phyloP scores from a whole-genome alignment of 2,888 invertebrate genomes.

The Lymantria dispar region DNA sequence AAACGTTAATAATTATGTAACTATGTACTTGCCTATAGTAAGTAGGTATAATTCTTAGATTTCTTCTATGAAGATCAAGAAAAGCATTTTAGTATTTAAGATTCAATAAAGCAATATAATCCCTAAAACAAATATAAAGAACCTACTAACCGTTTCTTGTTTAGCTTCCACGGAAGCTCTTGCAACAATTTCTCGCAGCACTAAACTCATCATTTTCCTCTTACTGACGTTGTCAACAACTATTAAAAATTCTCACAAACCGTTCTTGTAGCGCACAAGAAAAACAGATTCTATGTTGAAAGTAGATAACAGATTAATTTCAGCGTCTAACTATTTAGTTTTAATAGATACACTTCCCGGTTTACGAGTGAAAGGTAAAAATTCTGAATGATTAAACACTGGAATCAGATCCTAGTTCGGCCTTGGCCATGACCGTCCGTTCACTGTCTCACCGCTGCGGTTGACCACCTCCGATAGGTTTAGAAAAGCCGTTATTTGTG shows the following conservation, averaged over 20 bases:
- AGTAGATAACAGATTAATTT: background rate
- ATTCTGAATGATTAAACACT: slow-evolving; percentile 36
- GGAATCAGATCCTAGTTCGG: slow-evolving; percentile 49
- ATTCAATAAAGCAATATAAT: no score
- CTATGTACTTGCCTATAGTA: no score
- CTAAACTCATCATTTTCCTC: slow-evolving; percentile 62
- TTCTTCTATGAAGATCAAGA: no score
- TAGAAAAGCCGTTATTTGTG: slow-evolving; percentile 38
- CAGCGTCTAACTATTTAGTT: background rate
- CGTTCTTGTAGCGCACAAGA: slow-evolving; percentile 6
- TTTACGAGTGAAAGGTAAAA: slow-evolving; percentile 39
- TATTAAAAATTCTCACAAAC: slow-evolving; percentile 5
- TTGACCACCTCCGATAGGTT: slow-evolving; percentile 54
- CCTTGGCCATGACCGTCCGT: slow-evolving; percentile 79
- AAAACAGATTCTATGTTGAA: background rate
- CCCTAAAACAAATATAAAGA: no score
- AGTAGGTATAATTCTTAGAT: no score
- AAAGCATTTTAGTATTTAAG: no score
- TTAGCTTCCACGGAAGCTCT: slow-evolving; percentile 63
- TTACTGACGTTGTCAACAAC: slow-evolving; percentile 5
- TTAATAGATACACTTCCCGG: slow-evolving; percentile 28
- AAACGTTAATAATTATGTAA: no score
- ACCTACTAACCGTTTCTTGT: slow-evolving; percentile 58
- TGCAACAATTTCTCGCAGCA: slow-evolving; percentile 68
- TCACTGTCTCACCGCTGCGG: slow-evolving; percentile 67